Conservation (phyloP, 2,797 vertebrate species). For the Natrix natrix region DNA sequence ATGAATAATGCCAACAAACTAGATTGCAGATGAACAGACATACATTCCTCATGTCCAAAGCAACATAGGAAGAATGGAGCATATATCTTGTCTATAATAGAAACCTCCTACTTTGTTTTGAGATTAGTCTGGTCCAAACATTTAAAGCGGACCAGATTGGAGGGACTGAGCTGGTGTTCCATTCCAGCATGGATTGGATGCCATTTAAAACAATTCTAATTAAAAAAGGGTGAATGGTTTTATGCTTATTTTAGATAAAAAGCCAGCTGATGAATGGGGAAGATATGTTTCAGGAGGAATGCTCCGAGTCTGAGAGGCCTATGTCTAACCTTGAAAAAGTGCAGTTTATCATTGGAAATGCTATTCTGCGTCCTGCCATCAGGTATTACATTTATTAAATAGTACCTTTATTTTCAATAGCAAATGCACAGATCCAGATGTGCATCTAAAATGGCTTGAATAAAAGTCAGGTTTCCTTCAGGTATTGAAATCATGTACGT, state of each 20-base stretch:
- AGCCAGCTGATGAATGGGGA: slow-evolving; percentile 70
- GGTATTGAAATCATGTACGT: neutral
- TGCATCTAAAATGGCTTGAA: neutral
- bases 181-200: neutral
- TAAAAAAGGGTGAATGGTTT: slow-evolving; percentile 3
- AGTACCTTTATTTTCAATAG: neutral
- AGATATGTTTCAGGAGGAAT: slow-evolving; percentile 73
- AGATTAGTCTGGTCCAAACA: neutral
- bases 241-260: slow-evolving; percentile 66
- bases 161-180: neutral
- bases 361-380: slow-evolving; percentile 83
- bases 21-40: neutral
- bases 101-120: neutral
- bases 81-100: neutral
- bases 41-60: neutral
- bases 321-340: slow-evolving; percentile 92
- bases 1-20: neutral
- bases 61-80: neutral
- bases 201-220: neutral
- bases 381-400: slow-evolving; percentile 73
- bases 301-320: slow-evolving; percentile 78
- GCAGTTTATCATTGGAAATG: slow-evolving; percentile 88
- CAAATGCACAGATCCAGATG: too few relatives aligned
- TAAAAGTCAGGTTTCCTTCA: neutral
- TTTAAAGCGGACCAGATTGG: neutral